Conservation (phyloP, 1,140 invertebrate species). For the Hylaeus anthracinus region DNA sequence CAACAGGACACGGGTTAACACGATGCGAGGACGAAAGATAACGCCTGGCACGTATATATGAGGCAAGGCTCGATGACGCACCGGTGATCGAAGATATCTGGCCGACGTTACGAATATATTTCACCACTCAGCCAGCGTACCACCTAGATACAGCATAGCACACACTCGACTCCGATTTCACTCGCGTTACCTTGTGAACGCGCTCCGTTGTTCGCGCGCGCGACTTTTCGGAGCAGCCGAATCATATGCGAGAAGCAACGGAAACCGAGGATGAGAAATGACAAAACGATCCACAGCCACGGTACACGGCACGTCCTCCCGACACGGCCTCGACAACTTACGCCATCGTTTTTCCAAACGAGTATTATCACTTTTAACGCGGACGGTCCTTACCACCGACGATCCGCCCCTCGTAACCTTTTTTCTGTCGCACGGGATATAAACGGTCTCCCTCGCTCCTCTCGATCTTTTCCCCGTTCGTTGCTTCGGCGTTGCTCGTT, state of each 20-base stretch:
- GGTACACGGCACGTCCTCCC: slow-evolving; percentile 31
- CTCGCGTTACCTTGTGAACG: slow-evolving; percentile 43
- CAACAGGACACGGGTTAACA: not conserved
- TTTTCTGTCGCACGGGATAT: not conserved
- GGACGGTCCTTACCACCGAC: slow-evolving; percentile 49
- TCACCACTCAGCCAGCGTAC: slow-evolving; percentile 24
- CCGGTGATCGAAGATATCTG: not conserved
- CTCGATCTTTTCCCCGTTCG: not conserved
- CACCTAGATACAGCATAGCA: slow-evolving; percentile 30
- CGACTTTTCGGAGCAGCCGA: slow-evolving; percentile 18
- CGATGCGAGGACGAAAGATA: not conserved
- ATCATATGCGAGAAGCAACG: slow-evolving; percentile 12
- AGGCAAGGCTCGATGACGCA: not conserved
- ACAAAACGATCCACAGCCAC: slow-evolving; percentile 1
- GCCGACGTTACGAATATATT: slow-evolving; percentile 9
- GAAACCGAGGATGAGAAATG: not conserved
- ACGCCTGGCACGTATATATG: slow-evolving; percentile 9
- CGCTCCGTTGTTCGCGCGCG: slow-evolving; percentile 51
- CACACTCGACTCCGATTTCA: slow-evolving; percentile 36
- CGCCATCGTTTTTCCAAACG: slow-evolving; percentile 54
- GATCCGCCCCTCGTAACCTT: slow-evolving; percentile 56
- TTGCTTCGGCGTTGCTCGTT: not conserved
- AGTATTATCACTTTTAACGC: slow-evolving; percentile 55
- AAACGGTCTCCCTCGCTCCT: not conserved
- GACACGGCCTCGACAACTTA: slow-evolving; percentile 27